Evolutionary conservation across 2,888 invertebrate genomes (phyloP).

Genomic region (Mamestra brassicae): DNA sequence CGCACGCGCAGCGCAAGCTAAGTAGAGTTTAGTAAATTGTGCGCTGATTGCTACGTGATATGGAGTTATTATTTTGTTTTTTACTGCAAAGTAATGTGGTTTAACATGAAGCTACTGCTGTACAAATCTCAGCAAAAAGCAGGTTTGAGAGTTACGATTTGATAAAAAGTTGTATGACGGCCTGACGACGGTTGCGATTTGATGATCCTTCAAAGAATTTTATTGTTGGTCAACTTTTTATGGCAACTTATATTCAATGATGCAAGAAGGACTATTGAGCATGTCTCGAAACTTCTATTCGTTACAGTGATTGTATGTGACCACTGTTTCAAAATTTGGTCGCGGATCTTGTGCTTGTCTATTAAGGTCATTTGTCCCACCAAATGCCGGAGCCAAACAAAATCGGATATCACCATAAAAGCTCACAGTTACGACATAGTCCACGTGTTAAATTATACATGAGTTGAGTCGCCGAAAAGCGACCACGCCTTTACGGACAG

Average conservation of each 20-base stretch:
- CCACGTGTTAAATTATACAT: constrained; percentile 78
- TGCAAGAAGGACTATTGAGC: neutral
- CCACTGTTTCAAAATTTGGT: neutral
- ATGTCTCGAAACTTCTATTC: neutral
- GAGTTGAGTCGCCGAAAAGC: constrained; percentile 79
- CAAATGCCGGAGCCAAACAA: constrained; percentile 55
- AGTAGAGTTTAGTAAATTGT: constrained; percentile 80
- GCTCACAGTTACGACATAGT: constrained; percentile 71
- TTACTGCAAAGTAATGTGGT: constrained; percentile 60
- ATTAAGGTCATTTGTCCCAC: constrained; percentile 36
- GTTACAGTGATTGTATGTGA: neutral
- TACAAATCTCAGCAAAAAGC: constrained; percentile 39
- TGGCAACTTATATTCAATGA: neutral
- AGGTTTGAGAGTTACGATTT: constrained; percentile 20
- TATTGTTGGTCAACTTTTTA: neutral
- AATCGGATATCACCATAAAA: constrained; percentile 67
- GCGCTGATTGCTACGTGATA: constrained; percentile 79
- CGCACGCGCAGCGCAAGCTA: constrained; percentile 85
- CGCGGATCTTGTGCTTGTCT: constrained; percentile 1
- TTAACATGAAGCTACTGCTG: constrained; percentile 55
- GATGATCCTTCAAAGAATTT: constrained; percentile 3
- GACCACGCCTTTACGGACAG: constrained; percentile 77
- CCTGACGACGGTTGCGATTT: neutral
- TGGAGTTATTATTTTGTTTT: constrained; percentile 66
- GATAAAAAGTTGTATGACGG: constrained; percentile 14